Percentiles rank a stretch among this genome's conserved stretches.
phyloP scores from a whole-genome alignment of 2,797 vertebrate species.

The Lagodon rhomboides region DNA sequence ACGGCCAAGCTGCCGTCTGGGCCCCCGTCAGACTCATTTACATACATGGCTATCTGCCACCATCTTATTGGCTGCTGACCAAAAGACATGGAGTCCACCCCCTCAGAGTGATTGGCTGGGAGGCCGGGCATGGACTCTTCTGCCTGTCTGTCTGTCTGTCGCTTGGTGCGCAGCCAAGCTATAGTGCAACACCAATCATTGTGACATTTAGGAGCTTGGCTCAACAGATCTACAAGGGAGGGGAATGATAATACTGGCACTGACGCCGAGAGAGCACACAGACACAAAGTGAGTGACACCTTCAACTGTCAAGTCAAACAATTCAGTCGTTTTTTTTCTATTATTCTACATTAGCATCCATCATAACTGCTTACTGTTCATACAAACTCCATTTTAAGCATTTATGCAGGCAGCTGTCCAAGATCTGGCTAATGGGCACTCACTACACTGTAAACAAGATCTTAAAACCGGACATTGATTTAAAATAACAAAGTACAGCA shows the following conservation, averaged over 20 bases:
- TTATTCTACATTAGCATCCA: background rate
- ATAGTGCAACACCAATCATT: constrained; percentile 57
- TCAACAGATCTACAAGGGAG: constrained; percentile 31
- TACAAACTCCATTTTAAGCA: background rate
- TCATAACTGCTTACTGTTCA: background rate
- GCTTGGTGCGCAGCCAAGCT: constrained; percentile 53
- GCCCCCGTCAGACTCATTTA: constrained; percentile 50
- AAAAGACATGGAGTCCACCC: constrained; percentile 49
- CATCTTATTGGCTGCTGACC: constrained; percentile 65
- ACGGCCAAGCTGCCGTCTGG: constrained; percentile 21
- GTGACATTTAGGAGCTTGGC: constrained; percentile 61
- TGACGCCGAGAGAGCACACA: constrained; percentile 16
- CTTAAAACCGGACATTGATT: constrained; percentile 4
- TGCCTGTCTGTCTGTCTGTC: constrained; percentile 31
- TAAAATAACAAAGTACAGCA: constrained; percentile 21
- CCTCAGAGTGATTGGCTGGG: constrained; percentile 60
- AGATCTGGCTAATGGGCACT: constrained; percentile 25
- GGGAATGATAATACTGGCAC: constrained; percentile 20
- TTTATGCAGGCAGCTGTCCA: constrained; percentile 24
- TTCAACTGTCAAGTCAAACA: constrained; percentile 12
- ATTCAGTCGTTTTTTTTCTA: background rate
- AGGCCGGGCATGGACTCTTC: constrained; percentile 21
- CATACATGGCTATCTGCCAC: constrained; percentile 47
- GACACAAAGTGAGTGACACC: background rate
- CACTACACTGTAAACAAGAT: constrained; percentile 19